Evolutionary conservation across 2,797 vertebrate genomes (phyloP).

Genomic region (Pseudomugil gertrudae): DNA sequence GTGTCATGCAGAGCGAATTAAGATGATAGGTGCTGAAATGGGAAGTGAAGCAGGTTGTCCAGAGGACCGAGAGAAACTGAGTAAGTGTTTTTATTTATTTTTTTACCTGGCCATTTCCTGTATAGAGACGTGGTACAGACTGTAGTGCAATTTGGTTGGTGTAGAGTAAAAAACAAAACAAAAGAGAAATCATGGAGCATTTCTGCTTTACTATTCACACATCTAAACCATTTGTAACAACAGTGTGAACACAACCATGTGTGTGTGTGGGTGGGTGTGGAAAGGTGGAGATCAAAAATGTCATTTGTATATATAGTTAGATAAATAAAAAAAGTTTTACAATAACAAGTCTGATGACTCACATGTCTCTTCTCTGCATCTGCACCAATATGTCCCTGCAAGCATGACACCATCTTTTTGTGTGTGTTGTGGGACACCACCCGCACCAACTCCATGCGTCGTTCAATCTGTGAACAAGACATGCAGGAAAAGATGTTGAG

Average conservation of each 20-base stretch:
- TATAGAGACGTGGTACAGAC: conserved; percentile 83
- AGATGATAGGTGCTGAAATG: conserved; percentile 57
- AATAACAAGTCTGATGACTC: conserved; percentile 63
- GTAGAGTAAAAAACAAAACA: conserved; percentile 52
- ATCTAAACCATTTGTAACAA: conserved; percentile 5
- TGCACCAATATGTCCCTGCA: conserved; percentile 93
- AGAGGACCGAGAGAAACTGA: conserved; percentile 46
- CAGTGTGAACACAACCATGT: conserved; percentile 15
- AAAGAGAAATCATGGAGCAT: conserved; percentile 62
- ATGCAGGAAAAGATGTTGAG: background rate
- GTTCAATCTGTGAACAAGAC: conserved; percentile 86
- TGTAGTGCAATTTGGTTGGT: conserved; percentile 65
- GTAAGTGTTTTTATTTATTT: conserved; percentile 31
- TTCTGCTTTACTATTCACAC: conserved; percentile 11
- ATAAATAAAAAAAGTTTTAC: conserved; percentile 2
- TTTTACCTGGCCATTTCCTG: conserved; percentile 83
- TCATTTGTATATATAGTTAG: background rate
- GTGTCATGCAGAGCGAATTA: conserved; percentile 65
- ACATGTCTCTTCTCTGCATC: conserved; percentile 95
- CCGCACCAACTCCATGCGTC: conserved; percentile 93
- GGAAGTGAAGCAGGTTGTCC: conserved; percentile 54
- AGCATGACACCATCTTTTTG: conserved; percentile 90
- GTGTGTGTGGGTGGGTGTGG: too few species aligned
- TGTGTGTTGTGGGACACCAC: conserved; percentile 94
- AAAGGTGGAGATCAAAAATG: background rate